These are phyloP conservation scores for Caenorhabditis brenneri DNA, from an alignment of 1,140 invertebrate genomes.

Conservation along the genomic window DNA sequence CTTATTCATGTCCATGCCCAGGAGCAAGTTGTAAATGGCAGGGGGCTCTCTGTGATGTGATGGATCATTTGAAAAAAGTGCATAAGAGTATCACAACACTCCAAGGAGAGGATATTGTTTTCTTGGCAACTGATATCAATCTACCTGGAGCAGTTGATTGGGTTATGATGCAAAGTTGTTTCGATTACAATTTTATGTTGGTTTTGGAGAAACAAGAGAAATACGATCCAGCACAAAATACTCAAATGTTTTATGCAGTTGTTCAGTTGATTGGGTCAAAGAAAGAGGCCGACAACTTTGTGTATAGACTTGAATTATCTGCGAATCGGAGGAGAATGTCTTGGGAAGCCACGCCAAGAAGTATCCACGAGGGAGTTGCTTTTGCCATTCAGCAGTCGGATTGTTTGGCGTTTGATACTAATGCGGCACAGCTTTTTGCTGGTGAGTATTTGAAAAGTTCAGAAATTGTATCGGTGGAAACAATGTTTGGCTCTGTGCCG, in stretches of 20 bases:
- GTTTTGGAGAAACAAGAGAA: conserved; percentile 97
- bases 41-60: conserved; percentile 92
- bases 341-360: conserved; percentile 98
- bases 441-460: neutral
- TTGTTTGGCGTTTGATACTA: conserved; percentile 97
- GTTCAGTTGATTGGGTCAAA: conserved; percentile 97
- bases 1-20: conserved; percentile 95
- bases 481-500: too few relatives aligned
- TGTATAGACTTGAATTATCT: conserved; percentile 94
- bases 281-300: conserved; percentile 98
- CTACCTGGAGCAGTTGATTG: conserved; percentile 98
- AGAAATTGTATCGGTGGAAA: too few relatives aligned
- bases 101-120: conserved; percentile 94
- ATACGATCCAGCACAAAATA: conserved; percentile 82
- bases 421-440: conserved; percentile 95
- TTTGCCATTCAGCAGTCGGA: conserved; percentile 97
- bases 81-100: conserved; percentile 99
- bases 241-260: conserved; percentile 97
- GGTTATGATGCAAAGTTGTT: conserved; percentile 99
- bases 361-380: conserved; percentile 97
- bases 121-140: conserved; percentile 98
- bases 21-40: conserved; percentile 99
- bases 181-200: conserved; percentile 98
- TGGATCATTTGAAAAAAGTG: conserved; percentile 94
- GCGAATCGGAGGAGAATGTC: conserved; percentile 88